These are phyloP conservation scores for Tridacna crocea DNA, from an alignment of 2,888 invertebrate species.

Conservation along the genomic window DNA sequence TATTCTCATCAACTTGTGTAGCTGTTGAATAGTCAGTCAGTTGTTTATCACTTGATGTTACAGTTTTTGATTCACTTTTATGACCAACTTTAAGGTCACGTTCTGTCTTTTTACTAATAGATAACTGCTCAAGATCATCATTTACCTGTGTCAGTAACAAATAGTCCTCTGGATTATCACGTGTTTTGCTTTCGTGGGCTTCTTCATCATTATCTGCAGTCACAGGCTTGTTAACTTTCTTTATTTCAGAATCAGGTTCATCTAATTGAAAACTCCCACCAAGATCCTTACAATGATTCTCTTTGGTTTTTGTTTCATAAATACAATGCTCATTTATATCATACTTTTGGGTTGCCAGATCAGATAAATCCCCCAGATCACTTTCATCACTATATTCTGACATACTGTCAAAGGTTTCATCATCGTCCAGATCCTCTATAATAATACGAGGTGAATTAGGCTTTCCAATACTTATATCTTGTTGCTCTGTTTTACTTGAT, in stretches of 20 bases:
- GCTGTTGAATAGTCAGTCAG: conserved; percentile 5
- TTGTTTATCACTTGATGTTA: conserved; percentile 5
- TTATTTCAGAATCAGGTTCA: background rate
- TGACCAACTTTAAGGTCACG: background rate
- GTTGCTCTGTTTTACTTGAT: background rate
- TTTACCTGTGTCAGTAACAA: background rate
- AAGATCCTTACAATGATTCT: background rate
- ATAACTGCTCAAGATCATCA: background rate
- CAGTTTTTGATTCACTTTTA: conserved; percentile 16
- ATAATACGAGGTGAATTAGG: background rate
- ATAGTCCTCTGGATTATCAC: background rate
- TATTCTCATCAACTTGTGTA: conserved; percentile 13
- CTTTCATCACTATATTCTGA: background rate
- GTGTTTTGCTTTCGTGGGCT: background rate
- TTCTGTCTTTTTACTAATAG: background rate
- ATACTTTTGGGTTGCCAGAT: background rate
- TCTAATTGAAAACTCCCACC: too few relatives aligned
- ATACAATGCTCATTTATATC: background rate
- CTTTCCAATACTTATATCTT: background rate
- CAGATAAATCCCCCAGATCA: background rate
- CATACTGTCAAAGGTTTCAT: background rate
- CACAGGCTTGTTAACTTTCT: background rate
- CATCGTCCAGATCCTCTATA: conserved; percentile 14
- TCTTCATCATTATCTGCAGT: background rate
- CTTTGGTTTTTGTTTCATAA: background rate